Percentiles rank a stretch among this genome's conserved stretches.
These are phyloP conservation scores for Bursaphelenchus okinawaensis DNA, from an alignment of 2,888 invertebrate genomes.

Conservation along the genomic window DNA sequence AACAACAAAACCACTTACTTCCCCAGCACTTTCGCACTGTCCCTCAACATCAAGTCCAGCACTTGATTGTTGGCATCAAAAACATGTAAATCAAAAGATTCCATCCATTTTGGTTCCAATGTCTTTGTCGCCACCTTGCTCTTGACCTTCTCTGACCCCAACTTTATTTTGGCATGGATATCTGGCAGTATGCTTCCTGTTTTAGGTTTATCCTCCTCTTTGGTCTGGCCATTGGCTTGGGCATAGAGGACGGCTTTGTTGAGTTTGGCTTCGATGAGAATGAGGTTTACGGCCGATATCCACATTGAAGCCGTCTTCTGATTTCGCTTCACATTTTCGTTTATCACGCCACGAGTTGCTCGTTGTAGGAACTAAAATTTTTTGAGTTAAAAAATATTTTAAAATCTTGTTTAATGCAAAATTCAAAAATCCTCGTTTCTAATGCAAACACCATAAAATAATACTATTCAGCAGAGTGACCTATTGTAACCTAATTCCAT, in stretches of 20 bases:
- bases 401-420: not conserved
- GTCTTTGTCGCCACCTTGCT: constrained; percentile 77
- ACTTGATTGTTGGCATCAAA: constrained; percentile 88
- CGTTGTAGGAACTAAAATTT: constrained; percentile 35
- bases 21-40: constrained; percentile 79
- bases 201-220: not conserved
- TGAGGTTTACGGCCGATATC: constrained; percentile 92
- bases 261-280: constrained; percentile 77
- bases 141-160: constrained; percentile 95
- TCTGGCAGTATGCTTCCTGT: constrained; percentile 32
- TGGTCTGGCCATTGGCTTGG: constrained; percentile 3
- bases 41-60: constrained; percentile 84
- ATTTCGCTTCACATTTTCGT: constrained; percentile 31
- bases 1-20: constrained; percentile 66
- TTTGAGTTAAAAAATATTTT: too few relatives aligned
- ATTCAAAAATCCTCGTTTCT: too few relatives aligned
- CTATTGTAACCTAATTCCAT: too few relatives aligned
- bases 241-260: not conserved
- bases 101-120: constrained; percentile 83
- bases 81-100: constrained; percentile 91
- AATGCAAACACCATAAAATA: too few relatives aligned
- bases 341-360: constrained; percentile 37
- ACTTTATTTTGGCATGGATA: constrained; percentile 89
- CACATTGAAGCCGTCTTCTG: constrained; percentile 70
- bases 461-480: too few relatives aligned